Conservation (phyloP, 1,140 invertebrate species). For the Potamilus streckersoni region DNA sequence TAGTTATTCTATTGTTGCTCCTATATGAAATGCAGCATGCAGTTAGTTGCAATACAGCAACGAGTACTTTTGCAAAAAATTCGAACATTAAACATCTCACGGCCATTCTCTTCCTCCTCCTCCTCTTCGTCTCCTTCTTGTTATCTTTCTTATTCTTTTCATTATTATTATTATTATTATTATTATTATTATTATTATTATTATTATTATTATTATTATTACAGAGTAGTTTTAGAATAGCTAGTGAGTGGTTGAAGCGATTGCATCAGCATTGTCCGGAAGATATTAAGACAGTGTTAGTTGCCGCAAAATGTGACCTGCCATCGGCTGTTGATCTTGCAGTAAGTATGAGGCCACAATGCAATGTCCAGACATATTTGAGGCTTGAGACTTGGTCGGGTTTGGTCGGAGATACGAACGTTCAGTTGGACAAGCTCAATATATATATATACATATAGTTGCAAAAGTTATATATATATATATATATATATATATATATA, state of each 20-base stretch:
- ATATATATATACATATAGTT: no score
- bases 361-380: not conserved
- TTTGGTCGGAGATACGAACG: no score
- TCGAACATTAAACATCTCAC: no score
- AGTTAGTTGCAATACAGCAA: not conserved
- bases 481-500: no score
- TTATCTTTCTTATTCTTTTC: not conserved
- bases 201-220: not conserved
- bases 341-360: slow-evolving; percentile 4
- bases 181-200: not conserved
- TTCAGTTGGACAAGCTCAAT: no score
- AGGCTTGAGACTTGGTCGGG: no score
- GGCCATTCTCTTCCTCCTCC: not conserved
- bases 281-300: slow-evolving; percentile 25
- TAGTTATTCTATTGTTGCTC: not conserved
- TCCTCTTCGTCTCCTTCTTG: not conserved
- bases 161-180: no score
- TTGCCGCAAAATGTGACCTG: slow-evolving; percentile 41
- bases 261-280: slow-evolving; percentile 27
- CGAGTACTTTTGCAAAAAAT: no score
- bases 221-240: slow-evolving; percentile 31
- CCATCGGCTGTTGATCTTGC: not conserved
- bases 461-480: no score
- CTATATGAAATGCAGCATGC: not conserved
- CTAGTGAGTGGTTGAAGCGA: slow-evolving; percentile 30